phyloP scores from a whole-genome alignment of 2,888 invertebrate species.

The Stenodema calcarata region DNA sequence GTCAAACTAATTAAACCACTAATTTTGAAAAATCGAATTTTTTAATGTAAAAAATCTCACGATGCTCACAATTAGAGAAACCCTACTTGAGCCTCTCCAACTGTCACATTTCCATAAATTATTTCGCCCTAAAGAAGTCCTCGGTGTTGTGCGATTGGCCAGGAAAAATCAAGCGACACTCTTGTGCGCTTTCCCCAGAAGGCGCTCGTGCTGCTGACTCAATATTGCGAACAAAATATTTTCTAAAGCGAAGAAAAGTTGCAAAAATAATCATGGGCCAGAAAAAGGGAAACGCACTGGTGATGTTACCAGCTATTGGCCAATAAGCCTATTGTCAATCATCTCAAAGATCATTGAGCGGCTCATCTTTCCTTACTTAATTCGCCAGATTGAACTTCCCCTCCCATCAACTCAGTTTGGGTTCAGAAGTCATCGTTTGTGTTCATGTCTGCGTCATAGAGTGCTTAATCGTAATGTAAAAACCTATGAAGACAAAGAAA shows the following conservation, averaged over 20 bases:
- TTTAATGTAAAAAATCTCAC: no score
- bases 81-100: not conserved
- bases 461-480: not conserved
- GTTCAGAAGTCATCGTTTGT: not conserved
- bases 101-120: not conserved
- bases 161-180: not conserved
- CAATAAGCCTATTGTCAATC: not conserved
- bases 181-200: not conserved
- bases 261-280: not conserved
- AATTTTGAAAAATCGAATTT: no score
- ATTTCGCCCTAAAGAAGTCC: not conserved
- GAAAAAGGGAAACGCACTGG: not conserved
- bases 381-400: not conserved
- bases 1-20: no score
- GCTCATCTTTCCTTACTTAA: not conserved
- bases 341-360: not conserved
- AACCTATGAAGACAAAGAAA: not conserved
- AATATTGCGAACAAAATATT: not conserved
- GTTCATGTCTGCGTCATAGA: not conserved
- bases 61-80: not conserved
- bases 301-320: not conserved
- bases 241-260: not conserved
- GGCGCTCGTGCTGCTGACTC: not conserved
- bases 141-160: not conserved
- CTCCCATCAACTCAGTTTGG: not conserved